These are phyloP conservation scores for Montipora capricornis DNA, from an alignment of 64 coral and sea anemone genomes.

Conservation along the genomic window DNA sequence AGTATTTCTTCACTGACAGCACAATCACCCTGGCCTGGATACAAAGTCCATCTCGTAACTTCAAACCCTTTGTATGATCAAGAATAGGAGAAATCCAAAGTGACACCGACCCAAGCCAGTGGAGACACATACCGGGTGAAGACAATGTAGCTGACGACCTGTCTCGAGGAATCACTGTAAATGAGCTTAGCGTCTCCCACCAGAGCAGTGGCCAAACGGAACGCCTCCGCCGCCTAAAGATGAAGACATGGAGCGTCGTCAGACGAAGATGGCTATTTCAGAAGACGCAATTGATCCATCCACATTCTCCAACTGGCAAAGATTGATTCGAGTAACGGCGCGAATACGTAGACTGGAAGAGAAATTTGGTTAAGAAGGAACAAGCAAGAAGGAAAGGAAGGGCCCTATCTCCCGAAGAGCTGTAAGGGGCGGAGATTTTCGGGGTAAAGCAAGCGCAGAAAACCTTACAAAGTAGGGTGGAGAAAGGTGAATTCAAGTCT, in stretches of 20 bases:
- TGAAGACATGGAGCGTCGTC: background rate
- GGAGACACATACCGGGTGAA: conserved; percentile 63
- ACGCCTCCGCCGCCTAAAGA: background rate
- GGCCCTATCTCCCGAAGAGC: conserved; percentile 45
- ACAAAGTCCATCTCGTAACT: conserved; percentile 21
- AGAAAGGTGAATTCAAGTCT: conserved; percentile 37
- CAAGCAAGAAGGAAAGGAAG: background rate
- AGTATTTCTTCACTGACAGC: conserved; percentile 68
- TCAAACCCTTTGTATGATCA: conserved; percentile 61
- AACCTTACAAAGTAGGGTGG: background rate
- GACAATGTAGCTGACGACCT: conserved; percentile 50
- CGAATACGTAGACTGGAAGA: conserved; percentile 20
- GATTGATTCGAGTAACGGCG: conserved; percentile 36
- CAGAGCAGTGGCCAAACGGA: conserved; percentile 30
- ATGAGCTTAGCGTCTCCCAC: conserved; percentile 21
- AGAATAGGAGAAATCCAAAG: conserved; percentile 56
- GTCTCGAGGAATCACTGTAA: conserved; percentile 37
- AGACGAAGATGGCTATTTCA: background rate
- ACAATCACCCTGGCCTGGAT: conserved; percentile 50
- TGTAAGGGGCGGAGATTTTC: background rate
- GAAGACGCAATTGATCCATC: conserved; percentile 6
- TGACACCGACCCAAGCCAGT: conserved; percentile 57
- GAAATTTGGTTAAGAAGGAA: conserved; percentile 24
- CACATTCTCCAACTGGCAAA: conserved; percentile 56
- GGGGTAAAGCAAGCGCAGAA: conserved; percentile 18